Base-by-base conservation (phyloP, 2,113 vertebrate species). In the Microtus oregoni region DNA sequence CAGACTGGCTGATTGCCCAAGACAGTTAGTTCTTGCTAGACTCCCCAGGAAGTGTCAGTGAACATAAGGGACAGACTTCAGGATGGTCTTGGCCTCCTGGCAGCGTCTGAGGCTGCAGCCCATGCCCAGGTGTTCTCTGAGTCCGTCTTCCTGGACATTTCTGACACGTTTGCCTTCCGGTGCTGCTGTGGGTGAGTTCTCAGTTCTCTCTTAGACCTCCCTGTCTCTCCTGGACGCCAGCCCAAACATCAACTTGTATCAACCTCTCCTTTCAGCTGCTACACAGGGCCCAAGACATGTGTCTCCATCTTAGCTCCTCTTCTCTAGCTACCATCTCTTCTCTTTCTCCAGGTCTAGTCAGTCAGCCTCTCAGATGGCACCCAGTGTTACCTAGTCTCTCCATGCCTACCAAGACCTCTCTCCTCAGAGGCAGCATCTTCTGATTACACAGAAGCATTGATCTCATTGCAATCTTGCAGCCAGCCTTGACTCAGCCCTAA, bases 391-490 rank as follows among this genome's bases (percentile, higher is more conserved):
- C 30, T 35, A 12, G 35, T 44, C n/a, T 30, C 85, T 47, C 35
- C 52, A 35, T 5, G 30, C 2, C 28, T 20, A 17, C 76, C 22
- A 19, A 75, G 77, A 72, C 44, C 65, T 73, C 85, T 67, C 44
- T 26, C 26, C 30, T 24, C 91, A 70, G 50, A 82, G 52, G 63
- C 77, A 89, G 30, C 38, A 32, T 11, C 76, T 50, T 38, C 41
- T 44, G 35, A 35, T 65, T 13, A 0, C 9, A 50, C 4, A 65
- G 47, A 47, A 68, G 75, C 63, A 14, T 1, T 0, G 0, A 0
- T 38, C 76, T 61, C 67, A 28, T 47, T 32, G 55, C 10, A 65
- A 61, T 61, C 15, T 70, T 1, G 72, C 14, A 41, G 11, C 28
- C 28, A 70, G 72, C 65, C 13, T 77, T 26, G 28, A 63, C 38